Evolutionary conservation across 1,140 invertebrate genomes (phyloP).

Genomic region (Diachasma alloeum): DNA sequence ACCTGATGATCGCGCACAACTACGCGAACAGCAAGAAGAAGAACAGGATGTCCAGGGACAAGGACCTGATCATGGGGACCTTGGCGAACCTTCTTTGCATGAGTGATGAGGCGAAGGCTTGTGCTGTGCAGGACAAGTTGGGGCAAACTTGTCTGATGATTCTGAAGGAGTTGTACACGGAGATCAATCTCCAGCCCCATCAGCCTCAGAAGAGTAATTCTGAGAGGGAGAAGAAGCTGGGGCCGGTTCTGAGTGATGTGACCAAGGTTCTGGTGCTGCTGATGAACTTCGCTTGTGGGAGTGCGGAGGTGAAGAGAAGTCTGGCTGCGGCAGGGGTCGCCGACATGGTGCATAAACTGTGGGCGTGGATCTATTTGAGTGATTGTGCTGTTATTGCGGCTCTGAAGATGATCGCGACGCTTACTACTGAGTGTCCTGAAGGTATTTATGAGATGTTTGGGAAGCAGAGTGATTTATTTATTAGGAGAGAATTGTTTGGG

Average conservation of each 20-base stretch:
- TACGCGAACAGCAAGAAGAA: conserved; percentile 40
- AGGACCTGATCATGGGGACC: conserved; percentile 56
- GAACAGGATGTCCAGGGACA: conserved; percentile 50
- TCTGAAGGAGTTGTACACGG: conserved; percentile 62
- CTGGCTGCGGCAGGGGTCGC: conserved; percentile 60
- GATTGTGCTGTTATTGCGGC: conserved; percentile 53
- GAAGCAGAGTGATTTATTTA: too few relatives aligned
- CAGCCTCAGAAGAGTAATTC: conserved; percentile 50
- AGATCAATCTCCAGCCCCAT: conserved; percentile 63
- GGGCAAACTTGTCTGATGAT: conserved; percentile 53
- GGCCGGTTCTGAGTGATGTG: conserved; percentile 63
- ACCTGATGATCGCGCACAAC: conserved; percentile 61
- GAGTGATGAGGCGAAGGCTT: conserved; percentile 58
- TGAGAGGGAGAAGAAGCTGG: conserved; percentile 57
- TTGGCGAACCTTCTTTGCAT: conserved; percentile 63
- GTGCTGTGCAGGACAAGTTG: conserved; percentile 55
- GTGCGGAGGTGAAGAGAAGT: conserved; percentile 53
- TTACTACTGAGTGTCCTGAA: conserved; percentile 62
- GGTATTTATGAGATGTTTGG: conserved; percentile 46
- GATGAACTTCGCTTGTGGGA: conserved; percentile 65
- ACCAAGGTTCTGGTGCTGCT: conserved; percentile 60
- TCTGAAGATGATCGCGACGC: conserved; percentile 66
- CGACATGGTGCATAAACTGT: conserved; percentile 67
- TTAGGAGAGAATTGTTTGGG: too few relatives aligned
- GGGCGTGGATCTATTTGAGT: conserved; percentile 65